phyloP scores from a whole-genome alignment of 2,113 vertebrate species.

The Corythaixoides concolor region DNA sequence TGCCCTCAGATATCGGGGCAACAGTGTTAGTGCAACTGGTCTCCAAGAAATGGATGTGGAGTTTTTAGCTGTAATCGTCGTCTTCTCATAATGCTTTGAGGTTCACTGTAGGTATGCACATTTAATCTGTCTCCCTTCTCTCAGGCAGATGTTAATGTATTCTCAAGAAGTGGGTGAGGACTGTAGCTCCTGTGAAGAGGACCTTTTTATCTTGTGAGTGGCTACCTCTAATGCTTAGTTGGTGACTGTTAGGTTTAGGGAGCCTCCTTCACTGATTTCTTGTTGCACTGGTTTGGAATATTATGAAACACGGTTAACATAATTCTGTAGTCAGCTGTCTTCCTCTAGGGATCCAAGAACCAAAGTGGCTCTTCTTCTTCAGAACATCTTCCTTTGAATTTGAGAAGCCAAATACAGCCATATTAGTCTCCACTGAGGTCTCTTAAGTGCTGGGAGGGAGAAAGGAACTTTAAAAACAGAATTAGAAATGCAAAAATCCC shows the following conservation, averaged over 20 bases:
- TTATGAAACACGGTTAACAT: background rate
- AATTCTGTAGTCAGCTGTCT: background rate
- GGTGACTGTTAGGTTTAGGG: background rate
- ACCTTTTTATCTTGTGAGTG: slow-evolving; percentile 97
- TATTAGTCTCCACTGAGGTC: background rate
- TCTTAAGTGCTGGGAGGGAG: background rate
- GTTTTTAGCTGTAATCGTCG: background rate
- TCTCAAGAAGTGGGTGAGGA: slow-evolving; percentile 93
- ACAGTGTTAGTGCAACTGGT: background rate
- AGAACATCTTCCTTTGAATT: background rate
- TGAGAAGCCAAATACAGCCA: background rate
- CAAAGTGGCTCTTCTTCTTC: background rate
- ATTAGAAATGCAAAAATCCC: background rate
- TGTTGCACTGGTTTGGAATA: background rate
- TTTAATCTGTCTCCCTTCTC: background rate
- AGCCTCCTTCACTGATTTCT: background rate
- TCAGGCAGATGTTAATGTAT: slow-evolving; percentile 94
- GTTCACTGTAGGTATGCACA: background rate
- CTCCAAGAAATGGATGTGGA: background rate
- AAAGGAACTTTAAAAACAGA: background rate
- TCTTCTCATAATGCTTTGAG: background rate
- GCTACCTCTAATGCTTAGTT: background rate
- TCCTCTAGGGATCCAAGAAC: background rate
- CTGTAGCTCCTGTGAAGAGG: slow-evolving; percentile 91
- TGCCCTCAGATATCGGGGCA: background rate